A percentile compares a stretch with the other conserved stretches of the same genome.
These are phyloP conservation scores for Sympetrum striolatum DNA, from an alignment of 2,888 invertebrate species.

Conservation along the genomic window DNA sequence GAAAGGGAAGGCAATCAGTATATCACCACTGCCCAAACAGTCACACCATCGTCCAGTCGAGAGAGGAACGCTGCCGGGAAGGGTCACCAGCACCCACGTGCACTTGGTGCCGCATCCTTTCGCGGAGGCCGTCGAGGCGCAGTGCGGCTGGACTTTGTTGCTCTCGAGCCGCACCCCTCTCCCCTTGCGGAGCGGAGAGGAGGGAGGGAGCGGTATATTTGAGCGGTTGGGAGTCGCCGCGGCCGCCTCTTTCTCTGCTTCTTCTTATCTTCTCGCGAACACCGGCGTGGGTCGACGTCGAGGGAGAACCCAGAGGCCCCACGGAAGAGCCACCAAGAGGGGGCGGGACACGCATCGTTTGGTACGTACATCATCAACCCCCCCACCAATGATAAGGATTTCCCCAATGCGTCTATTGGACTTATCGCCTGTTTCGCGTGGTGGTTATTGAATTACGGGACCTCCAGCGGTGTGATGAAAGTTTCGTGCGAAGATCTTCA, in stretches of 20 bases:
- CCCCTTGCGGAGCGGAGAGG: neutral
- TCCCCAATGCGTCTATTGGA: too few relatives aligned
- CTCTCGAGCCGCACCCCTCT: neutral
- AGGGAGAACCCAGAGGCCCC: too few relatives aligned
- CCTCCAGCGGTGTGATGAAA: too few relatives aligned
- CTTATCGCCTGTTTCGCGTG: too few relatives aligned
- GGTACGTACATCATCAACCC: too few relatives aligned
- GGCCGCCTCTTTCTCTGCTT: neutral
- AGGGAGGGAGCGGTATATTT: neutral
- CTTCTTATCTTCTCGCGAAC: neutral
- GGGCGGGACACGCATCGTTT: too few relatives aligned
- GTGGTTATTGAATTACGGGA: too few relatives aligned
- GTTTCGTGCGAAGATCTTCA: too few relatives aligned
- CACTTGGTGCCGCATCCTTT: neutral
- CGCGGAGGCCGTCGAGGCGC: neutral
- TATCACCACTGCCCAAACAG: neutral
- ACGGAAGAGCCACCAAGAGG: too few relatives aligned
- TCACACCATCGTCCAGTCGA: neutral
- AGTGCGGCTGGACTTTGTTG: neutral
- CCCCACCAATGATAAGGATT: too few relatives aligned
- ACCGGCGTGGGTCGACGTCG: too few relatives aligned
- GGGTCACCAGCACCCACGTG: neutral
- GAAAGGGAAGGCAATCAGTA: neutral
- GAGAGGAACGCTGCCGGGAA: neutral
- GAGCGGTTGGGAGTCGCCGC: neutral